Conservation (phyloP, 2,888 invertebrate genomes). For the Lydus trimaculatus region DNA sequence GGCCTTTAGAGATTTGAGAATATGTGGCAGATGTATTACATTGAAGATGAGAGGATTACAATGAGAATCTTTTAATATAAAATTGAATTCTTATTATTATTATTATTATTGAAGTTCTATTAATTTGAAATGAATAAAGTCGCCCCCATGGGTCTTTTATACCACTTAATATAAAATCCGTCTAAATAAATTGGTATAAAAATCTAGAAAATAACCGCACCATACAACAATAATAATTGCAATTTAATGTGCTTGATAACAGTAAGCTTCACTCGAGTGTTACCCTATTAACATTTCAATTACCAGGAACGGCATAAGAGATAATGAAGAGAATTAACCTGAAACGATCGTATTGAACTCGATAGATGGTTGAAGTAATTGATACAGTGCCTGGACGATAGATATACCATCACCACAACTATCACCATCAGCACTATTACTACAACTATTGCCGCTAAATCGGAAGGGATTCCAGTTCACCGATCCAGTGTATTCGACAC, state of each 20-base stretch:
- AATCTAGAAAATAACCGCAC: neutral
- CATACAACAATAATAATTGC: conserved; percentile 13
- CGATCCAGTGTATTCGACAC: conserved; percentile 36
- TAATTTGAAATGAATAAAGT: neutral
- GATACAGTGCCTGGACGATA: conserved; percentile 25
- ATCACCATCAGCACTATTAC: neutral
- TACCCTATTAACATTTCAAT: conserved; percentile 37
- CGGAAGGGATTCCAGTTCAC: conserved; percentile 28
- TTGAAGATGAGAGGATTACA: neutral
- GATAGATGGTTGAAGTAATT: conserved; percentile 33
- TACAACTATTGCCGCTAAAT: neutral
- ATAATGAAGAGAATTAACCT: conserved; percentile 38
- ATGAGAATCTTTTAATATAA: neutral
- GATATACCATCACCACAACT: neutral
- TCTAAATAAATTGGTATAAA: neutral
- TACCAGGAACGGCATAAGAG: conserved; percentile 28
- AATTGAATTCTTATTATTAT: conserved; percentile 4
- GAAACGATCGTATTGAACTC: conserved; percentile 31
- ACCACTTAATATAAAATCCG: neutral
- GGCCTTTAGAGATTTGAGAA: neutral
- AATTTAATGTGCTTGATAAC: conserved; percentile 14
- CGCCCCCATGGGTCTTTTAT: neutral
- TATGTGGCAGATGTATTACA: neutral
- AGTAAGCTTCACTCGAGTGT: conserved; percentile 23
- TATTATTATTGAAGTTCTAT: neutral